Conservation (phyloP, 2,888 invertebrate genomes). For the Thymelicus sylvestris region DNA sequence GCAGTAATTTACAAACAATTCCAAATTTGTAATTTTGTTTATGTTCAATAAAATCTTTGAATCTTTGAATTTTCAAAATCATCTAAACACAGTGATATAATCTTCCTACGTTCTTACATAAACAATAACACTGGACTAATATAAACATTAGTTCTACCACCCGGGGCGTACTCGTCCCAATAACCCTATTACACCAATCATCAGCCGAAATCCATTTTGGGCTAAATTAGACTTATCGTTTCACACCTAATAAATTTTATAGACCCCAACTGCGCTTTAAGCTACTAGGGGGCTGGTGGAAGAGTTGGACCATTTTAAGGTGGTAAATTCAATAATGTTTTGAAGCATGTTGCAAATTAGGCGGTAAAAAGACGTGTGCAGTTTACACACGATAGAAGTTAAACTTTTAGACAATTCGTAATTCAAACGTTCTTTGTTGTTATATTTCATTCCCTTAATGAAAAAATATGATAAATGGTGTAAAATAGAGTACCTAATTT, state of each 20-base stretch:
- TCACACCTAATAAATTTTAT: slow-evolving; percentile 69
- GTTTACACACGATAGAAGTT: too few species aligned
- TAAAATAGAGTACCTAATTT: too few species aligned
- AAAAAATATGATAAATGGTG: too few species aligned
- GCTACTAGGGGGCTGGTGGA: neutral
- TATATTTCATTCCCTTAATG: too few species aligned
- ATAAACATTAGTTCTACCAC: slow-evolving; percentile 44
- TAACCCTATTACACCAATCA: slow-evolving; percentile 52
- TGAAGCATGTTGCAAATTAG: neutral
- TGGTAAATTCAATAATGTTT: slow-evolving; percentile 3
- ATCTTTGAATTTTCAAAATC: too few species aligned
- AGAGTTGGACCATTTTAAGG: slow-evolving; percentile 19
- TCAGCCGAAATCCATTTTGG: slow-evolving; percentile 56
- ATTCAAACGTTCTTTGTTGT: too few species aligned
- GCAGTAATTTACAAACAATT: too few species aligned
- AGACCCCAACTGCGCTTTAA: slow-evolving; percentile 57
- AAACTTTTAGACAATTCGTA: too few species aligned
- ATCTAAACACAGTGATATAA: neutral
- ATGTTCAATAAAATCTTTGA: too few species aligned
- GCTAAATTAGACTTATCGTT: slow-evolving; percentile 69
- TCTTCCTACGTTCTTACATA: neutral
- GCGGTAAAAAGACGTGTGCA: too few species aligned
- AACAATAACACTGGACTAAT: slow-evolving; percentile 8
- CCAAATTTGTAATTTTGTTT: too few species aligned
- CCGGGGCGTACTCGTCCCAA: slow-evolving; percentile 51